A percentile compares a stretch with the other conserved stretches of the same genome.
phyloP scores from a whole-genome alignment of 2,113 vertebrate species.

The Synchiropus splendidus region DNA sequence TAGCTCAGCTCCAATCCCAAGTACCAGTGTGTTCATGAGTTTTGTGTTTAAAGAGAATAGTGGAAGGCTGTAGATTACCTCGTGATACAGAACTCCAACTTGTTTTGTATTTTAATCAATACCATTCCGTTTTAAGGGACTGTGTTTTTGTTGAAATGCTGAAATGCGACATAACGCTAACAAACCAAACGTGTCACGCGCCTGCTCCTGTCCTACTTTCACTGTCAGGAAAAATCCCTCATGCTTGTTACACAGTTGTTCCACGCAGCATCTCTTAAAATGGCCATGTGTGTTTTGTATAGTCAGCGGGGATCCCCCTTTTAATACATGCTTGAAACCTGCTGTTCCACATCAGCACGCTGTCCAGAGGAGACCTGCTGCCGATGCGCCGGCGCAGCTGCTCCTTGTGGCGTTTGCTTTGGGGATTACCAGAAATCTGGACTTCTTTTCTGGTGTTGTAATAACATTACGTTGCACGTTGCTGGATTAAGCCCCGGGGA shows the following conservation, averaged over 20 bases:
- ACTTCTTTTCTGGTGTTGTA: slow-evolving; percentile 51
- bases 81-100: no score
- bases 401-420: slow-evolving; percentile 35
- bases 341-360: not conserved
- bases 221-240: not conserved
- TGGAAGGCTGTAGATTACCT: no score
- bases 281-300: slow-evolving; percentile 3
- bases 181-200: no score
- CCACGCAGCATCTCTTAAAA: not conserved
- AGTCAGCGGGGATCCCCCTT: slow-evolving; percentile 7
- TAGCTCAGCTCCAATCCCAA: not conserved
- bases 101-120: no score
- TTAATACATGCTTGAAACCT: slow-evolving; percentile 1
- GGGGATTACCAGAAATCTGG: slow-evolving; percentile 53
- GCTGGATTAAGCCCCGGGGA: slow-evolving; percentile 31
- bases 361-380: slow-evolving; percentile 18
- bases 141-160: no score
- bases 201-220: not conserved
- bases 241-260: not conserved
- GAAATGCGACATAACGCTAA: no score
- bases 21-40: not conserved
- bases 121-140: no score
- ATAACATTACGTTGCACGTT: slow-evolving; percentile 34
- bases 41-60: not conserved
- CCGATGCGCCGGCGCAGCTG: slow-evolving; percentile 39